A percentile compares a stretch with the other conserved stretches of the same genome.
Conservation (phyloP, 1,140 invertebrate species). For the Chelonus insularis region DNA sequence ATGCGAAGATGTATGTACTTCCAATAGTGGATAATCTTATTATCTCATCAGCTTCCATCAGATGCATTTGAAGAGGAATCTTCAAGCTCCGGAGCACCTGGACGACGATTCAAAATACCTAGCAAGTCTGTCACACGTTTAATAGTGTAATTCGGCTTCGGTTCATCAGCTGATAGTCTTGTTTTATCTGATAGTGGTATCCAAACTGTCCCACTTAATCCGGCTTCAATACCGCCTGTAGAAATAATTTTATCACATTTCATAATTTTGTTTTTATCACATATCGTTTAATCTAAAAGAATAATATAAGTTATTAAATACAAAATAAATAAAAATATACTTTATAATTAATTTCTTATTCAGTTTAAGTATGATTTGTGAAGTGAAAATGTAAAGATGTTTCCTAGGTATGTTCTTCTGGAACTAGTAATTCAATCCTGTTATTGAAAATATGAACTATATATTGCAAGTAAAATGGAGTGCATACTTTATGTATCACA, state of each 20-base stretch:
- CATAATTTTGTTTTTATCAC: too few species aligned
- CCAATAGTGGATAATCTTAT: not conserved
- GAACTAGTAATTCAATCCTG: too few species aligned
- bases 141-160: slow-evolving; percentile 54
- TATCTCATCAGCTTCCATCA: slow-evolving; percentile 42
- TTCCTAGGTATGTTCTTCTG: too few species aligned
- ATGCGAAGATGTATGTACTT: not conserved
- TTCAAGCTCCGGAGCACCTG: slow-evolving; percentile 51
- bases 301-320: too few species aligned
- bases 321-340: not conserved
- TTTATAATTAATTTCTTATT: too few species aligned
- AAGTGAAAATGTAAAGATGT: too few species aligned
- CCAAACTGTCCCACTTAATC: slow-evolving; percentile 78
- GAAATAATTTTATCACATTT: not conserved
- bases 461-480: too few species aligned
- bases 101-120: slow-evolving; percentile 48
- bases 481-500: too few species aligned
- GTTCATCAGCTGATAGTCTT: slow-evolving; percentile 43
- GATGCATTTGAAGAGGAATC: slow-evolving; percentile 56
- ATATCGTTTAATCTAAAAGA: too few species aligned
- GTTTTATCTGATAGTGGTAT: slow-evolving; percentile 61
- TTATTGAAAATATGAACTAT: too few species aligned
- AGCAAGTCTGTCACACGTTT: slow-evolving; percentile 53
- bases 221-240: slow-evolving; percentile 74
- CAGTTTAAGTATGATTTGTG: too few species aligned